Conservation (phyloP, 2,888 invertebrate species). For the Iphiclides podalirius region DNA sequence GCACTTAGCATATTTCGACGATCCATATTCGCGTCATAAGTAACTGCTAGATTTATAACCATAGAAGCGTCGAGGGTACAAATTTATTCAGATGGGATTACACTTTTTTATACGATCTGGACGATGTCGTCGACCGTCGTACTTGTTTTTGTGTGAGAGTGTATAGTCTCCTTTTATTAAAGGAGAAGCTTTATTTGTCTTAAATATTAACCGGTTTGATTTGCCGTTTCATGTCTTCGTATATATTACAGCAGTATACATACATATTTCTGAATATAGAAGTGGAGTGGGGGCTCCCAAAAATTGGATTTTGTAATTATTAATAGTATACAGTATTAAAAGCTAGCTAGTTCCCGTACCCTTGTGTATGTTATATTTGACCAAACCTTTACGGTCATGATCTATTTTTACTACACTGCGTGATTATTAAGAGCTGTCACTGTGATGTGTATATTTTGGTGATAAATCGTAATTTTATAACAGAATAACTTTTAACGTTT, state of each 20-base stretch:
- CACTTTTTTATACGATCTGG: slow-evolving; percentile 20
- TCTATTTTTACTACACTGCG: slow-evolving; percentile 65
- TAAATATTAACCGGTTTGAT: slow-evolving; percentile 23
- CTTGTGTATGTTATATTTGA: slow-evolving; percentile 40
- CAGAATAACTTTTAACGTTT: slow-evolving; percentile 55
- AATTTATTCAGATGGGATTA: slow-evolving; percentile 1
- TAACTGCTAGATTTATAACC: not conserved
- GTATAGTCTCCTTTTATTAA: slow-evolving; percentile 32
- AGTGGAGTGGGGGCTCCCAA: slow-evolving; percentile 19
- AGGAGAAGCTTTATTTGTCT: slow-evolving; percentile 8
- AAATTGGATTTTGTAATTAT: slow-evolving; percentile 20
- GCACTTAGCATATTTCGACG: not conserved
- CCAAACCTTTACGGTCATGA: slow-evolving; percentile 44
- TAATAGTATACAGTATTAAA: slow-evolving; percentile 45
- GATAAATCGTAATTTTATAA: slow-evolving; percentile 70
- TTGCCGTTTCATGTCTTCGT: slow-evolving; percentile 27
- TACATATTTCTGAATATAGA: slow-evolving; percentile 25
- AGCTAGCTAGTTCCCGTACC: slow-evolving; percentile 43
- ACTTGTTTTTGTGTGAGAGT: slow-evolving; percentile 57
- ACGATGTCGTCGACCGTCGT: slow-evolving; percentile 42
- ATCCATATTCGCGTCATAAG: not conserved
- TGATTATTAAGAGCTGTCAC: slow-evolving; percentile 48
- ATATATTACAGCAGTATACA: too few species aligned
- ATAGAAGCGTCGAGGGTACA: not conserved
- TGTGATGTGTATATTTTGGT: slow-evolving; percentile 59